A percentile compares a stretch with the other conserved stretches of the same genome.
Evolutionary conservation across 2,113 vertebrate species (phyloP).

Genomic region (Elanus axillaris): DNA sequence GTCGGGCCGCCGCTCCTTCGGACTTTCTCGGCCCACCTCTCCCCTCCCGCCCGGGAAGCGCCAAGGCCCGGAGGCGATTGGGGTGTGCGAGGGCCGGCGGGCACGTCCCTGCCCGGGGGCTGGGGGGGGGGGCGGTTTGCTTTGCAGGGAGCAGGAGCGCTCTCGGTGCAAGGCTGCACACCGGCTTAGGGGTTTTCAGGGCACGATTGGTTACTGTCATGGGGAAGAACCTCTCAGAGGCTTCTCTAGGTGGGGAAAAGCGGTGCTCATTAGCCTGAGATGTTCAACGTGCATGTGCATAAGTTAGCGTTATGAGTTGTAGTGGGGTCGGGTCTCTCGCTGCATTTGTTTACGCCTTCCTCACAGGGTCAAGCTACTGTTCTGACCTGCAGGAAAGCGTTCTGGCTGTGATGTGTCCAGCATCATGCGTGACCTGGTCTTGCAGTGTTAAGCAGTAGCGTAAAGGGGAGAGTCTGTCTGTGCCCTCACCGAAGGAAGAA

Average conservation of each 20-base stretch:
- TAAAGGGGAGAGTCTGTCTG: background rate
- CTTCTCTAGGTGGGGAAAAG: background rate
- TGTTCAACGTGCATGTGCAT: rapidly evolving
- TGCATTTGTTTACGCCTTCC: background rate
- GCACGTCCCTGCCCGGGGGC: background rate
- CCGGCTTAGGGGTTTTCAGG: background rate
- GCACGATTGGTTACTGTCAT: rapidly evolving
- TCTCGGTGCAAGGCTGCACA: background rate
- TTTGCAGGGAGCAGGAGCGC: background rate
- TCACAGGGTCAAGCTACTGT: background rate
- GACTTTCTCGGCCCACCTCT: background rate
- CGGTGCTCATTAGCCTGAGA: rapidly evolving
- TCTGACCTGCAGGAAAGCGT: background rate
- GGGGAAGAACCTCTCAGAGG: background rate
- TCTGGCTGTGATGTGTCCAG: background rate
- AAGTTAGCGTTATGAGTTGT: no score
- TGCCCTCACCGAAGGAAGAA: background rate
- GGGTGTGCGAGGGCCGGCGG: background rate
- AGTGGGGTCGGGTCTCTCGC: rapidly evolving
- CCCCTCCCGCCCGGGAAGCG: background rate
- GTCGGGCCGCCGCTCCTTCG: background rate
- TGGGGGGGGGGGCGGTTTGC: no score
- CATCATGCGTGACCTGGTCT: rapidly evolving
- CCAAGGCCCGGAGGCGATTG: background rate
- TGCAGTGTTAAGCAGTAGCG: rapidly evolving